Evolutionary conservation across 1,140 invertebrate species (phyloP).

Genomic region (Galleria mellonella): DNA sequence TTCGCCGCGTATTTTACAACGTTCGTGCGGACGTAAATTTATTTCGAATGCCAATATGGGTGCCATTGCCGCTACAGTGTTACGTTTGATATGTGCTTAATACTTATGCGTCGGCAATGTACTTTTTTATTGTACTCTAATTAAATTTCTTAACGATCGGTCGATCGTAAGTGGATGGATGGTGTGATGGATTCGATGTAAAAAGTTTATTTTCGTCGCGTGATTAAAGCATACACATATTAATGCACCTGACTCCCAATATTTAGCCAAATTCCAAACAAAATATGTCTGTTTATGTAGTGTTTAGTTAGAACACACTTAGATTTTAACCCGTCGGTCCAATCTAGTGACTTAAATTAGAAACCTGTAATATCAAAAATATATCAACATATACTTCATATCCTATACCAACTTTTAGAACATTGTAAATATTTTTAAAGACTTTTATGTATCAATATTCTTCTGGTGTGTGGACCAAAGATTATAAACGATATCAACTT

Average conservation of each 20-base stretch:
- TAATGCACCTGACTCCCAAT: conserved; percentile 15
- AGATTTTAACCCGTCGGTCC: conserved; percentile 40
- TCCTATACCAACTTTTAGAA: conserved; percentile 18
- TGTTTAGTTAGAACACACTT: conserved; percentile 12
- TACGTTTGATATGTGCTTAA: conserved; percentile 1
- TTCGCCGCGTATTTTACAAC: conserved; percentile 38
- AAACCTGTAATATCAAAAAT: conserved; percentile 33
- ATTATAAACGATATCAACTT: conserved; percentile 21
- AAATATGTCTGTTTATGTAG: conserved; percentile 5
- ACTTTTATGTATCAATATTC: conserved; percentile 10
- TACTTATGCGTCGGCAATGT: not conserved
- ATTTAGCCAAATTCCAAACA: conserved; percentile 9
- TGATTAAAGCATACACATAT: conserved; percentile 15
- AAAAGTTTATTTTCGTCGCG: conserved; percentile 29
- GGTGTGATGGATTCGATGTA: conserved; percentile 33
- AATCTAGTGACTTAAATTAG: conserved; percentile 50
- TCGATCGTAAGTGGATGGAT: conserved; percentile 33
- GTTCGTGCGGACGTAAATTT: conserved; percentile 19
- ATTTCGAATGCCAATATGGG: conserved; percentile 16
- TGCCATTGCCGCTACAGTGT: conserved; percentile 1
- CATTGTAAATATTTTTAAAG: conserved; percentile 21
- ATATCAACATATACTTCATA: conserved; percentile 31
- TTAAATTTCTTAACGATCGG: conserved; percentile 3
- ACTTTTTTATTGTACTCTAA: conserved; percentile 10
- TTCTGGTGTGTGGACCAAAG: conserved; percentile 45